These are phyloP conservation scores for Plutomurus gul DNA, from an alignment of 1,140 invertebrate genomes.

Conservation along the genomic window DNA sequence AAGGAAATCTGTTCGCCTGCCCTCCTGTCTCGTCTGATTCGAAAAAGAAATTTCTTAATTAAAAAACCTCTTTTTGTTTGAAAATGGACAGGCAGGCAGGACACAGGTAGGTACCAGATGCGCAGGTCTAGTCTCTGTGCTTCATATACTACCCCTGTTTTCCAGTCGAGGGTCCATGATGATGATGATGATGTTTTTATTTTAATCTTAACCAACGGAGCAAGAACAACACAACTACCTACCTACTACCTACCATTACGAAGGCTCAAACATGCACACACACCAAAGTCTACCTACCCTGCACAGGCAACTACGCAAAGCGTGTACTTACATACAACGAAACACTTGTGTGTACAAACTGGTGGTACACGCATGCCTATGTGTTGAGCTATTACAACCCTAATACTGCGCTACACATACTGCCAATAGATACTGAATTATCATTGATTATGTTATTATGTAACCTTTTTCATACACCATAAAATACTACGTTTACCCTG, in stretches of 20 bases:
- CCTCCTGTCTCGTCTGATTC: conserved; percentile 25
- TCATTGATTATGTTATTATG: conserved; percentile 45
- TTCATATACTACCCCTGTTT: neutral
- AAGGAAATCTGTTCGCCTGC: neutral
- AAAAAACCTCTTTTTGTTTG: conserved; percentile 33
- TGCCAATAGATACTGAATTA: conserved; percentile 38
- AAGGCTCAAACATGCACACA: neutral
- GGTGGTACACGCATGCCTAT: no score
- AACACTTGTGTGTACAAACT: no score
- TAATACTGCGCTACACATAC: no score
- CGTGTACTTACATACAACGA: no score
- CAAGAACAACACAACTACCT: conserved; percentile 11
- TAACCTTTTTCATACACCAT: conserved; percentile 40
- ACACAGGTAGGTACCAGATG: neutral
- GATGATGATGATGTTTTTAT: conserved; percentile 19
- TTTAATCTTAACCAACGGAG: conserved; percentile 18
- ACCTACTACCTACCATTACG: neutral
- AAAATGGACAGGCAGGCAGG: neutral
- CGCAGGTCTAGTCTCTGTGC: neutral
- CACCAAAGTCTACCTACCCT: neutral
- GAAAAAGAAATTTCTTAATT: conserved; percentile 39
- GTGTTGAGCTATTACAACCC: no score
- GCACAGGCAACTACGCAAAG: no score
- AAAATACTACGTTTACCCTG: conserved; percentile 37
- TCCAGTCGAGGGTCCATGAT: neutral